Evolutionary conservation across 2,113 vertebrate species (phyloP).

Genomic region (Rhea americana): DNA sequence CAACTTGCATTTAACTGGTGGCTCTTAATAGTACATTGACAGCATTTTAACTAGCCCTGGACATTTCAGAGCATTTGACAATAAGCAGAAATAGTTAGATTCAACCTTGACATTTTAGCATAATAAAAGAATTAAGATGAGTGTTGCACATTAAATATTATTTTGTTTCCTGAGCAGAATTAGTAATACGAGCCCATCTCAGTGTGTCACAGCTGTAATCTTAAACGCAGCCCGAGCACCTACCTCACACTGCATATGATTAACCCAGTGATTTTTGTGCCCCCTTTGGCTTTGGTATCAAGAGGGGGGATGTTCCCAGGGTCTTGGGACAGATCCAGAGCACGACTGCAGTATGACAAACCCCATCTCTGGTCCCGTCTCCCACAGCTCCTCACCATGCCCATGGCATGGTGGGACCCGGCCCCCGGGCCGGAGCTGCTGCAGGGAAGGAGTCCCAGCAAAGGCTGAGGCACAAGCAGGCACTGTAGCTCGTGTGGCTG

Average conservation of each 20-base stretch:
- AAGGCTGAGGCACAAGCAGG: no score
- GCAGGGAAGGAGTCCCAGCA: no score
- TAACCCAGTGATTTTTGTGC: neutral
- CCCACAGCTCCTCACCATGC: no score
- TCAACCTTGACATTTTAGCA: constrained; percentile 61
- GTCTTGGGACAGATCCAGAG: neutral
- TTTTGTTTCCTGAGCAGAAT: constrained; percentile 71
- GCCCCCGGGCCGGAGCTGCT: no score
- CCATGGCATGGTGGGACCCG: no score
- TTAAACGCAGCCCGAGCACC: neutral
- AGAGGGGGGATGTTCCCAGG: neutral
- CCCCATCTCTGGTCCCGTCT: no score
- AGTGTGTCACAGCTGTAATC: neutral
- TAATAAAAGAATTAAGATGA: constrained; percentile 62
- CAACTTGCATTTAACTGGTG: constrained; percentile 30
- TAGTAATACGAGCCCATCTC: neutral
- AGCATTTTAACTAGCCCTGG: constrained; percentile 55
- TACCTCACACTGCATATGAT: neutral
- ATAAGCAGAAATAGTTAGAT: constrained; percentile 48
- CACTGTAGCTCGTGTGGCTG: no score
- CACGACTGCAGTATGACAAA: neutral
- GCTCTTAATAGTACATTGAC: constrained; percentile 7
- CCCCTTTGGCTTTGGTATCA: neutral
- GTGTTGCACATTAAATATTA: constrained; percentile 57
- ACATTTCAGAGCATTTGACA: constrained; percentile 54